Conservation (phyloP, 2,113 vertebrate genomes). For the Archocentrus centrarchus region DNA sequence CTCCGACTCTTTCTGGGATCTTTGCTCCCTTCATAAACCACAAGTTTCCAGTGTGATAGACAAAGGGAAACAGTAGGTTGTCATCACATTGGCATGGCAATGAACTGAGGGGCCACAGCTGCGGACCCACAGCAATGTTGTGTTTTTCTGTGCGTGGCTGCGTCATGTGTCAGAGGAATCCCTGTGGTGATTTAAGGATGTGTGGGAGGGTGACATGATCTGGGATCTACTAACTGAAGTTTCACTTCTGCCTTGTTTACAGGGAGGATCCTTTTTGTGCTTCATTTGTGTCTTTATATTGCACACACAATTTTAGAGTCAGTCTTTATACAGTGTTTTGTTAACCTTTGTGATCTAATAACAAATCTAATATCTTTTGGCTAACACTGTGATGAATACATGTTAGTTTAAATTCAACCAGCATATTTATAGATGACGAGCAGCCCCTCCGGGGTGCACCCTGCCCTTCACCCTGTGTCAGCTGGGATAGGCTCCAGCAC, state of each 20-base stretch:
- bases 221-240: neutral
- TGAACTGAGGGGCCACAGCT: neutral
- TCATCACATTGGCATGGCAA: neutral
- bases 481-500: no score
- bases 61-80: slow-evolving; percentile 11
- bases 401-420: neutral
- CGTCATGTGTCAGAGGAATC: neutral
- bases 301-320: neutral
- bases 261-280: neutral
- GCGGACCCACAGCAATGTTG: neutral
- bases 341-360: neutral
- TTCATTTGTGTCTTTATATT: neutral
- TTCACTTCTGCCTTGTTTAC: accelerated
- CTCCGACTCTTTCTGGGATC: neutral
- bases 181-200: neutral
- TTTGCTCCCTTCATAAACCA: neutral
- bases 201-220: neutral
- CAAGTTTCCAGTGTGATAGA: neutral
- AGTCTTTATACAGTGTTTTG: neutral
- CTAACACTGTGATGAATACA: neutral
- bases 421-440: neutral
- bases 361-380: neutral
- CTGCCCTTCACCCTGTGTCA: neutral
- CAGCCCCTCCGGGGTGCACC: neutral
- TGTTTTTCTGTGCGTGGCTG: neutral